Conservation (phyloP, 2,113 vertebrate genomes). For the Cichladusa arquata region DNA sequence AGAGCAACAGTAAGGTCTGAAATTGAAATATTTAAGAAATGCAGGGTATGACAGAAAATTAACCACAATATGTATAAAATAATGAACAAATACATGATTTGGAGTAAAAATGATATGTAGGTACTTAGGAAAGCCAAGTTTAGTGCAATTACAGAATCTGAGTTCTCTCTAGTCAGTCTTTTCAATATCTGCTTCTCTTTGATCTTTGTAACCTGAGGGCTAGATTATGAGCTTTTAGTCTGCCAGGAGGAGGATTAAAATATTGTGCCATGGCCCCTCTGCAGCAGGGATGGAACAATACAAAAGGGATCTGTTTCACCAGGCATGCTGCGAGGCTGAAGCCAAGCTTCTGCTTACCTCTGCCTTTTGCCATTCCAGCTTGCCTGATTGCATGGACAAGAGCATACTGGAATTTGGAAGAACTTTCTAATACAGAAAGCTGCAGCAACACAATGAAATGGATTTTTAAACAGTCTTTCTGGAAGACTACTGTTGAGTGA, state of each 20-base stretch:
- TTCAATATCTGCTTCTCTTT: neutral
- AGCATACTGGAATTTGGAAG: neutral
- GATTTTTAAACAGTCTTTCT: neutral
- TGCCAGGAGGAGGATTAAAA: neutral
- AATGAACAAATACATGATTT: neutral
- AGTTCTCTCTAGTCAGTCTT: neutral
- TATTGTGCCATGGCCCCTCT: neutral
- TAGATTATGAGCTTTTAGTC: constrained; percentile 17
- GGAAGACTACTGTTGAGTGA: neutral
- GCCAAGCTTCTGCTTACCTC: neutral
- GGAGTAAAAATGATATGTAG: neutral
- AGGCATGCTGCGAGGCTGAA: neutral
- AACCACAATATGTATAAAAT: neutral
- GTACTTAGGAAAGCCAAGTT: neutral
- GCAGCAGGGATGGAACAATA: neutral
- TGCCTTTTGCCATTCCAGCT: neutral
- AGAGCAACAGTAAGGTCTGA: neutral
- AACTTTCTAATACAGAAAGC: neutral
- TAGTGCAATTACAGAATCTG: neutral
- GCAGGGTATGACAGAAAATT: neutral
- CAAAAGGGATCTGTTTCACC: neutral
- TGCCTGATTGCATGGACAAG: neutral
- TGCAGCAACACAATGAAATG: neutral
- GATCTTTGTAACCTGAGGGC: constrained; percentile 2
- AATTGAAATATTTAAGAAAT: neutral